Conservation (phyloP, 2,888 invertebrate species). For the Ophraella communa region DNA sequence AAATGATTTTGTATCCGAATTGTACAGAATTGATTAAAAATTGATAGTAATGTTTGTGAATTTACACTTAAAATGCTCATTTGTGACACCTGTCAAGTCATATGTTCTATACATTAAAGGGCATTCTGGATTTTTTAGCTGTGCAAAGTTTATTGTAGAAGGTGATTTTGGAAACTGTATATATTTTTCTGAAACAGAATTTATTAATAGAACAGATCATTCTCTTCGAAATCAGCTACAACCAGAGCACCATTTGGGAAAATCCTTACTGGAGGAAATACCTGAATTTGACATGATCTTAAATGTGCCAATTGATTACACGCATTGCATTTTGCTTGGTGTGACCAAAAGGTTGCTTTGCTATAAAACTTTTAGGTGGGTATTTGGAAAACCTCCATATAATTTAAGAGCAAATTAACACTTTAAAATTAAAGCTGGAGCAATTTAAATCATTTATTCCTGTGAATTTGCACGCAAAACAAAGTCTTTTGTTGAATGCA, state of each 20-base stretch:
- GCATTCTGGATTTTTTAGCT: constrained; percentile 24
- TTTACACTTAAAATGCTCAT: constrained; percentile 20
- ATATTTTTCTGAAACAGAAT: constrained; percentile 19
- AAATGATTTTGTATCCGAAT: constrained; percentile 19
- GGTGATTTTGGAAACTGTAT: constrained; percentile 20
- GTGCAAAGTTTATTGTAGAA: constrained; percentile 22
- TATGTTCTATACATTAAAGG: constrained; percentile 17
- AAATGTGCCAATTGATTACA: constrained; percentile 24
- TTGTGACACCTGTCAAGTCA: constrained; percentile 23
- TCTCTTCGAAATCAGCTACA: constrained; percentile 18
- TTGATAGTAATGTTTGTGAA: constrained; percentile 10
- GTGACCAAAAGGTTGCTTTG: constrained; percentile 24
- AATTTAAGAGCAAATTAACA: constrained; percentile 24
- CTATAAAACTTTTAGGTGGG: constrained; percentile 25
- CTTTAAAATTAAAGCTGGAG: constrained; percentile 4
- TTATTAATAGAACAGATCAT: constrained; percentile 14
- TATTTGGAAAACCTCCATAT: constrained; percentile 27
- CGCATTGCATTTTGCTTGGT: constrained; percentile 22
- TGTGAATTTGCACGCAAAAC: constrained; percentile 30
- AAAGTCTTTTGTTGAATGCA: constrained; percentile 27
- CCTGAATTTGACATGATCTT: constrained; percentile 20
- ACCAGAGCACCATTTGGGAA: constrained; percentile 23
- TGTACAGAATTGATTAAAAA: constrained; percentile 15
- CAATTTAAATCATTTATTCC: constrained; percentile 28
- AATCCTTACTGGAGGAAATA: constrained; percentile 16